Percentiles rank a stretch among this genome's conserved stretches.
Conservation (phyloP, 2,113 vertebrate species). For the Callipepla squamata region DNA sequence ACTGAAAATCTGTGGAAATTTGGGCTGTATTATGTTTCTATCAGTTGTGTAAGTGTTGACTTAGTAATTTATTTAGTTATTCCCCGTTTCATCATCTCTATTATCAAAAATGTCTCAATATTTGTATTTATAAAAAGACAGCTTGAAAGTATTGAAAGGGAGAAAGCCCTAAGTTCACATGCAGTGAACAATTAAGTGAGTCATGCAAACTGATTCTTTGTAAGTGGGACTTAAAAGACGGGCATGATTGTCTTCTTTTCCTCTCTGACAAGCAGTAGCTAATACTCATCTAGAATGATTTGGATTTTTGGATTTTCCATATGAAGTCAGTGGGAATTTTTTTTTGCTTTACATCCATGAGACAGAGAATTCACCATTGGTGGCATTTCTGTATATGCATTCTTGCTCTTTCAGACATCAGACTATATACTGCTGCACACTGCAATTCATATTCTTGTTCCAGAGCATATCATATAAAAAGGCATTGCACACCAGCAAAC, state of each 20-base stretch:
- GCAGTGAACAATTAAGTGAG: conserved; percentile 76
- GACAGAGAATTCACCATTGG: background rate
- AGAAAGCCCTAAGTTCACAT: conserved; percentile 65
- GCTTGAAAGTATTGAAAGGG: conserved; percentile 71
- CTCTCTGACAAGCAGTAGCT: conserved; percentile 50
- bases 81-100: conserved; percentile 60
- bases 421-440: background rate
- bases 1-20: background rate
- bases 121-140: conserved; percentile 78
- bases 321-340: background rate
- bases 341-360: background rate
- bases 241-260: conserved; percentile 52
- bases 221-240: conserved; percentile 66
- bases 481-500: conserved; percentile 42
- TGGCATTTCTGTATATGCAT: background rate
- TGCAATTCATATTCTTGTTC: conserved; percentile 20
- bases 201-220: conserved; percentile 70
- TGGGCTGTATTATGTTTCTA: conserved; percentile 38
- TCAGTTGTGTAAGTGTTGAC: conserved; percentile 65
- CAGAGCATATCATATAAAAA: background rate
- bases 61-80: conserved; percentile 71
- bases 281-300: conserved; percentile 37
- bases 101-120: conserved; percentile 81
- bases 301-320: background rate
- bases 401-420: background rate